phyloP scores from a whole-genome alignment of 1,140 invertebrate species.

The Bombus confusus region DNA sequence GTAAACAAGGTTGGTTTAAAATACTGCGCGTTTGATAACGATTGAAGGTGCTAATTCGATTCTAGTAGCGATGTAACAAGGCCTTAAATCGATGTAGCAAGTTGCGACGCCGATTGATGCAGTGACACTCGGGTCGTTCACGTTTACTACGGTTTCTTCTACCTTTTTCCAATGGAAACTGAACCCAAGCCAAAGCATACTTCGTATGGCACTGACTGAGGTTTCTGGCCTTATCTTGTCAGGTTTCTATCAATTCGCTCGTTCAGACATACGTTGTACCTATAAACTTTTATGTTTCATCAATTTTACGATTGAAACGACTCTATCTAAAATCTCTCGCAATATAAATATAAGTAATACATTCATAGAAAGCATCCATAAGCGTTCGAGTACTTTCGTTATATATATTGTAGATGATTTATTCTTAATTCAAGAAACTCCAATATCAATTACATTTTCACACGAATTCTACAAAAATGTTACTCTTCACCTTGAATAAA shows the following conservation, averaged over 20 bases:
- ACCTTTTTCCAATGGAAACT: neutral
- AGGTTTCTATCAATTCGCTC: neutral
- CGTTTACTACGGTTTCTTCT: neutral
- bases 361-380: no score
- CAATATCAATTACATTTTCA: no score
- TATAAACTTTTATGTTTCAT: neutral
- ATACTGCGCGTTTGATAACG: neutral
- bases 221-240: neutral
- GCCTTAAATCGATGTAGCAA: neutral
- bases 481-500: no score
- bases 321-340: no score
- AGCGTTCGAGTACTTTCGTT: no score
- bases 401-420: no score
- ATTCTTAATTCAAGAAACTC: no score
- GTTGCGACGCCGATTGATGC: neutral
- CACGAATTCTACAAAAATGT: no score
- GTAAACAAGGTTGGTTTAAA: neutral
- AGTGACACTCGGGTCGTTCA: neutral
- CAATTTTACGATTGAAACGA: neutral
- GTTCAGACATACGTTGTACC: neutral
- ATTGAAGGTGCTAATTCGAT: no score
- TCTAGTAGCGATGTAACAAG: neutral
- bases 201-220: neutral
- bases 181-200: neutral
- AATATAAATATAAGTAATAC: no score